These are phyloP conservation scores for Phyllopteryx taeniolatus DNA, from an alignment of 2,113 vertebrate genomes.

Conservation along the genomic window DNA sequence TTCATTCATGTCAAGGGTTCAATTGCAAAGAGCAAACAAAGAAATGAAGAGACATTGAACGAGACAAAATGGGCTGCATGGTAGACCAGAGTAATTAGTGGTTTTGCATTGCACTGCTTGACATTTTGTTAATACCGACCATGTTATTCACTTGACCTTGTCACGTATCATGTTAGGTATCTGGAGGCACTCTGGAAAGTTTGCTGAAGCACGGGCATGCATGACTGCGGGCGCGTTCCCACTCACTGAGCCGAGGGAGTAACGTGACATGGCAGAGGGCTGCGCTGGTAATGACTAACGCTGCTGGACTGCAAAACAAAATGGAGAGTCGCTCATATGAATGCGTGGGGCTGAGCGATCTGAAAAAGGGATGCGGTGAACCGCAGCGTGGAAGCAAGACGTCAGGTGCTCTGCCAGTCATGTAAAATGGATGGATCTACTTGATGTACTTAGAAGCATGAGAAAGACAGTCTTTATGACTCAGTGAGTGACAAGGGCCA, in stretches of 20 bases:
- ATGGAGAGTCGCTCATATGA: slow-evolving; percentile 21
- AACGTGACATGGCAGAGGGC: neutral
- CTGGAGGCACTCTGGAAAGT: slow-evolving; percentile 10
- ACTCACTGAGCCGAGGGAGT: slow-evolving; percentile 81
- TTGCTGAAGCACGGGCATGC: slow-evolving; percentile 77
- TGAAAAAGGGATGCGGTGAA: slow-evolving; percentile 7
- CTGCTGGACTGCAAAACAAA: slow-evolving; percentile 13
- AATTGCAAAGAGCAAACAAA: slow-evolving; percentile 22
- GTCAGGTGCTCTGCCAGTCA: slow-evolving; percentile 13
- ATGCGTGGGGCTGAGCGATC: slow-evolving; percentile 16
- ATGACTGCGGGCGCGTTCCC: slow-evolving; percentile 45
- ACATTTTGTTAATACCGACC: neutral
- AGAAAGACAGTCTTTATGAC: slow-evolving; percentile 34
- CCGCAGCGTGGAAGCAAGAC: slow-evolving; percentile 12
- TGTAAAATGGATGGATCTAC: slow-evolving; percentile 7
- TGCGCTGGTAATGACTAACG: slow-evolving; percentile 11
- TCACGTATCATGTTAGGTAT: slow-evolving; percentile 18
- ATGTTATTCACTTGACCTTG: slow-evolving; percentile 1
- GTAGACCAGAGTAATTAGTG: neutral
- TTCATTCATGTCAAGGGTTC: slow-evolving; percentile 10
- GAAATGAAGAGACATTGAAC: slow-evolving; percentile 24
- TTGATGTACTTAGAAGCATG: slow-evolving; percentile 17
- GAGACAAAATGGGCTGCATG: slow-evolving; percentile 40
- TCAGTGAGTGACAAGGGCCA: slow-evolving; percentile 80
- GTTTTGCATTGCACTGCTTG: neutral